Base-by-base conservation (phyloP, 2,797 vertebrate species). In the Mormyrus proboscirostris region DNA sequence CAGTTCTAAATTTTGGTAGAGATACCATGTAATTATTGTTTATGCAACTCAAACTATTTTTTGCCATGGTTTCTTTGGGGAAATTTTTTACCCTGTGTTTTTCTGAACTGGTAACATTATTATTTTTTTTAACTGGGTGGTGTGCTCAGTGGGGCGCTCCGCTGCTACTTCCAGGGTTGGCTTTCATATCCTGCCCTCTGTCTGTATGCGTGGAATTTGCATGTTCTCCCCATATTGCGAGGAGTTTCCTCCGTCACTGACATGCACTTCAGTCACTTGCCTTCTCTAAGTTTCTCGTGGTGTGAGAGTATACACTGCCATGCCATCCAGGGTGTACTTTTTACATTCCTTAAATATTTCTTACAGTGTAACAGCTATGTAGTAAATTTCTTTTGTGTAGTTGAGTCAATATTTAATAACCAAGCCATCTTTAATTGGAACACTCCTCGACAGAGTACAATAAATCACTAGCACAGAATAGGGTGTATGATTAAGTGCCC, bases 11-110 rank as follows among this genome's bases (percentile, higher is more conserved):
- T 53, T 44, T 89, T 87, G 88, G 33, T 22, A 87, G 69, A 79
- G 19, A 19, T 87, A 49, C 47, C 50, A 53, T 76, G n/a, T 88
- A 76, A 83, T 57, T 88, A 55, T 53, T 62, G 12, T 50, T 73
- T 50, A 90, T 50, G 29, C 55, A 59, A n/a, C 53, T 86, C 62
- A 16, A 59, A 47, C 16, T 38, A 84, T 55, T 86, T 57, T 50
- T 53, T 84, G 55, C 76, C 14, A 9, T 59, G 69, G 79, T 90
- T 86, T 89, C 90, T 47, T 86, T 51, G 57, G 87, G 76, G 44
- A 87, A 53, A n/a, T 50, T 38, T 62, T 73, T 73, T 73, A 73
- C 65, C 65, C 65, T 38, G 7, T 38, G 29, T 73, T 73, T 73
- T 73, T 38, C 65, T 73, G 65, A 69, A 69, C 29, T 69, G 25